Evolutionary conservation across 2,797 vertebrate genomes (phyloP).

Genomic region (Decapterus maruadsi): DNA sequence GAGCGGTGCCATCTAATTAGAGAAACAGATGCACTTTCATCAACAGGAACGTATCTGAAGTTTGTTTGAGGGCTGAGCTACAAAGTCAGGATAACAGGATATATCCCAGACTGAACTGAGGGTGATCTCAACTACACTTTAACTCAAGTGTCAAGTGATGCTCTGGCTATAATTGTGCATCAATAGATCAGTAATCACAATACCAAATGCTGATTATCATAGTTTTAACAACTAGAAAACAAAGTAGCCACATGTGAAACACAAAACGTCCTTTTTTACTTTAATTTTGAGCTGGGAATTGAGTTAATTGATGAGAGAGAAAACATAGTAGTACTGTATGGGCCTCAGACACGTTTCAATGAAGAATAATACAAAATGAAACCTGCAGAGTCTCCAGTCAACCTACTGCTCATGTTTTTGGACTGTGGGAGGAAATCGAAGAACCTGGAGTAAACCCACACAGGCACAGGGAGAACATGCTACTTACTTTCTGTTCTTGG

Average conservation of each 20-base stretch:
- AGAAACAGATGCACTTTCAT: conserved; percentile 3
- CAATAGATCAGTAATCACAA: background rate
- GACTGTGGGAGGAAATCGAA: too few species aligned
- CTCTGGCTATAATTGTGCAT: background rate
- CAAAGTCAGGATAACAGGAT: background rate
- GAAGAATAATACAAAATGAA: too few species aligned
- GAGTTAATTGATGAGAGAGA: too few species aligned
- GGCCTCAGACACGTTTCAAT: too few species aligned
- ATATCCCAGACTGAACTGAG: background rate
- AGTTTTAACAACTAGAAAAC: background rate
- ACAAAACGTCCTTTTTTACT: too few species aligned
- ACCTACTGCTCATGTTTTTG: too few species aligned
- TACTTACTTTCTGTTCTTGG: too few species aligned
- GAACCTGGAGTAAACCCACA: too few species aligned
- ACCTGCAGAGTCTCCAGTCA: too few species aligned
- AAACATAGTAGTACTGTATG: too few species aligned
- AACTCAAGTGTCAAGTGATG: background rate
- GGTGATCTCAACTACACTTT: background rate
- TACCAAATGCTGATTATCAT: background rate
- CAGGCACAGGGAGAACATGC: too few species aligned
- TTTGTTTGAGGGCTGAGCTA: background rate
- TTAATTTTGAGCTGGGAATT: too few species aligned
- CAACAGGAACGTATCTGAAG: background rate
- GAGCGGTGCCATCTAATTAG: conserved; percentile 8
- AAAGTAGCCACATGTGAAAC: background rate